These are phyloP conservation scores for Mallotus villosus DNA, from an alignment of 2,797 vertebrate genomes.

Conservation along the genomic window DNA sequence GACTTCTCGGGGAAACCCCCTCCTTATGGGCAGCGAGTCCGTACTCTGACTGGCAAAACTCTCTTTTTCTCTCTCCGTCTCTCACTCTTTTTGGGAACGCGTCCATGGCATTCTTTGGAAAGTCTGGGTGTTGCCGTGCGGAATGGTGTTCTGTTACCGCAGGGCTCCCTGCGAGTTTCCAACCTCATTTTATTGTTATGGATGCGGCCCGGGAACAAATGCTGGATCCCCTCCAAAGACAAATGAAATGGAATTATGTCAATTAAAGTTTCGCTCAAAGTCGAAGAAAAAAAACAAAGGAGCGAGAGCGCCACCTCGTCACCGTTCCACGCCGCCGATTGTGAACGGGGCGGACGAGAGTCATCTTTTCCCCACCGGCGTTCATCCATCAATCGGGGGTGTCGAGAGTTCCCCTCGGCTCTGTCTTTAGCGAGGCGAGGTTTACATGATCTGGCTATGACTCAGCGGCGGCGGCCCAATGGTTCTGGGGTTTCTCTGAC, in stretches of 20 bases:
- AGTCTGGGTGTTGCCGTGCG: constrained; percentile 65
- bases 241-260: constrained; percentile 38
- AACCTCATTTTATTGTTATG: constrained; percentile 52
- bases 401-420: neutral
- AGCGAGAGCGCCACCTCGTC: neutral
- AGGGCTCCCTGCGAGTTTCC: constrained; percentile 51
- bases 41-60: constrained; percentile 61
- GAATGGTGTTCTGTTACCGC: constrained; percentile 63
- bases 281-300: neutral
- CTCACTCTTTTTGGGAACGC: constrained; percentile 55
- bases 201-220: constrained; percentile 47
- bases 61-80: constrained; percentile 33
- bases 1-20: constrained; percentile 72
- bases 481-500: constrained; percentile 52
- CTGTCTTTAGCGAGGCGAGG: constrained; percentile 9
- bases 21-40: constrained; percentile 64
- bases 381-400: neutral
- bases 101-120: constrained; percentile 73
- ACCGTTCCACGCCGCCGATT: neutral
- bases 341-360: neutral
- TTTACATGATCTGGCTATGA: constrained; percentile 35
- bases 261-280: neutral
- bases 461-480: constrained; percentile 29
- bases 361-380: neutral
- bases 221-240: constrained; percentile 52